Base-by-base conservation (phyloP, 2,113 vertebrate genomes). In the Halcyon malimbica region DNA sequence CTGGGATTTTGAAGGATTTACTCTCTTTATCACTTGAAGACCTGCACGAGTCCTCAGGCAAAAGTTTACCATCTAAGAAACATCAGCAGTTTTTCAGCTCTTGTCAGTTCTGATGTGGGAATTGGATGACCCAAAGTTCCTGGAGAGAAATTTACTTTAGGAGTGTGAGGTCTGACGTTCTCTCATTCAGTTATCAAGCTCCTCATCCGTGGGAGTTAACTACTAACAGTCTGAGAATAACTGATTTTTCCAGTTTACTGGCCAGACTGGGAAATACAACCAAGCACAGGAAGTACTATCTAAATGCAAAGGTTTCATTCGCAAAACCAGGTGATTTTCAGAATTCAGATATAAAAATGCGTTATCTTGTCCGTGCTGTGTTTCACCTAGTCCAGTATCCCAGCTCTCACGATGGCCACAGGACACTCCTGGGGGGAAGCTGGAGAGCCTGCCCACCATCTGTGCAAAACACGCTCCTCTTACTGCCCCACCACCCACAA, bases 21-120 rank as follows among this genome's bases (percentile, higher is more conserved):
- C 80, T 86, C n/a, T 59, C 54, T 74, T 90, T 78, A 83, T 71
- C 88, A 41, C 69, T 77, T 51, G 23, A 83, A 83, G 69, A 67
- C 17, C 63, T 87, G 12, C 16, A 19, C 4, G 54, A 80, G 33
- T 64, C 64, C 64, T 81, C 14, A 42, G 90, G 73, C 56, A 71
- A 71, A 81, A 44, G 21, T 56, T 92, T 68, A n/a, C 37, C 33
- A n/a, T 57, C 42, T 60, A 89, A 77, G 51, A 93, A 89, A 81
- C 56, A 86, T 28, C 85, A 94, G 75, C 25, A 83, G 75, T 87
- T 75, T 76, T 85, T 75, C 80, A 75, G 16, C 35, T 78, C 35
- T 74, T 70, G n/a, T 75, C 56, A 83, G 71, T 86, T 95, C 80
- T 70, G 71, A 91, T 71, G 83, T 68, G 64, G 59, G 71, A 96